These are phyloP conservation scores for Fregata magnificens DNA, from an alignment of 2,113 vertebrate genomes.

Conservation along the genomic window DNA sequence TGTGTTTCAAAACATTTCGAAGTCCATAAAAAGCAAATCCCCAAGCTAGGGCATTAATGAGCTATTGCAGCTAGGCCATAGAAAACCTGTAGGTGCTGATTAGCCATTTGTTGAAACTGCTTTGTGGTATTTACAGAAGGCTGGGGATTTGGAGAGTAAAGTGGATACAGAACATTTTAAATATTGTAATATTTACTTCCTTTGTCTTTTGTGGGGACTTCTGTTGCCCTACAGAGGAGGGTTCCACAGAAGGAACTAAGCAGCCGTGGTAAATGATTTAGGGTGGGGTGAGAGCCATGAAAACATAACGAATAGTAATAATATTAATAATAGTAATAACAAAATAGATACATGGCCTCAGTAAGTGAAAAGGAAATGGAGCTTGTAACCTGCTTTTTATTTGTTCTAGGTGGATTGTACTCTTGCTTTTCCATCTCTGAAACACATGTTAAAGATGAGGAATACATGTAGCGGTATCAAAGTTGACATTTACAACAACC, in stretches of 20 bases:
- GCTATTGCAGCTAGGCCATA: not conserved
- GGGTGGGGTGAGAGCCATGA: not conserved
- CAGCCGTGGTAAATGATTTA: not conserved
- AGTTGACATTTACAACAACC: not conserved
- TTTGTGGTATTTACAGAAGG: not conserved
- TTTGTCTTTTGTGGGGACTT: not conserved
- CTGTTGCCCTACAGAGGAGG: not conserved
- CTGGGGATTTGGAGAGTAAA: not conserved
- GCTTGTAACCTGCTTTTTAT: not conserved
- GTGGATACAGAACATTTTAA: not conserved
- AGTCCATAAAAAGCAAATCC: conserved; percentile 2
- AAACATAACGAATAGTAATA: not conserved
- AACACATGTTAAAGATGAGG: not conserved
- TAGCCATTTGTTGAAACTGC: not conserved
- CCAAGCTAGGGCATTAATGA: not conserved
- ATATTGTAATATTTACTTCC: not conserved
- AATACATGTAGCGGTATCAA: not conserved
- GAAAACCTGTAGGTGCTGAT: not conserved
- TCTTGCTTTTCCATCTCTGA: not conserved
- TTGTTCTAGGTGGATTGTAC: not conserved
- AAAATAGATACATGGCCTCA: not conserved
- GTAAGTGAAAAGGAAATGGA: not conserved
- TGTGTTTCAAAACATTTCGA: not conserved
- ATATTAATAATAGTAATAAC: not conserved
- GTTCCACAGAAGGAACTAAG: not conserved